Conservation (phyloP, 2,113 vertebrate species). For the Pipa parva region DNA sequence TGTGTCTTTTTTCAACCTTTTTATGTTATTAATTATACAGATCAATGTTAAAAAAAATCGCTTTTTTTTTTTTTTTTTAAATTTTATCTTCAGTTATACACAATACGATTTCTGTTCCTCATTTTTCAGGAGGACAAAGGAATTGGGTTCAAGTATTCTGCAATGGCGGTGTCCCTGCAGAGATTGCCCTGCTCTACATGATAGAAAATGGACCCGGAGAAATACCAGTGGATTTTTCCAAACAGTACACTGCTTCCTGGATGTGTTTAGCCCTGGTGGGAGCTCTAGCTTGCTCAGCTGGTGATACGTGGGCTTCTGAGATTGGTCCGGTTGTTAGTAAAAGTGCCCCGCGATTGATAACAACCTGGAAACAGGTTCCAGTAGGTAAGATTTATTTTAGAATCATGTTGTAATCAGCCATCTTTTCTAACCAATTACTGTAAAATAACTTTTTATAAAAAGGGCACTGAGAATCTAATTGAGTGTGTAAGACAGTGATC, state of each 20-base stretch:
- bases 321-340: conserved; percentile 80
- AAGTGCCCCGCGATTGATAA: conserved; percentile 82
- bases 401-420: no score
- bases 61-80: conserved; percentile 16
- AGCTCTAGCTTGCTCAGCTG: conserved; percentile 79
- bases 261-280: conserved; percentile 92
- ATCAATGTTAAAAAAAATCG: no score
- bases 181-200: conserved; percentile 92
- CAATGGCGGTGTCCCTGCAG: conserved; percentile 87
- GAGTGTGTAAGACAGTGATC: no score
- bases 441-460: no score
- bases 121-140: conserved; percentile 82
- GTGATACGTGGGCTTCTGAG: conserved; percentile 95
- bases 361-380: conserved; percentile 88
- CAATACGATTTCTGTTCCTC: no score
- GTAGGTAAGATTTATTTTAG: conserved; percentile 83
- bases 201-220: conserved; percentile 93
- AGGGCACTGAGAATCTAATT: no score
- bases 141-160: conserved; percentile 95
- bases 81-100: no score
- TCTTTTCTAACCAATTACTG: no score
- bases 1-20: no score
- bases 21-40: no score
- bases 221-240: conserved; percentile 85
- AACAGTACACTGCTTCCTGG: conserved; percentile 89